Conservation (phyloP, 2,113 vertebrate genomes). For the Mirza zaza region DNA sequence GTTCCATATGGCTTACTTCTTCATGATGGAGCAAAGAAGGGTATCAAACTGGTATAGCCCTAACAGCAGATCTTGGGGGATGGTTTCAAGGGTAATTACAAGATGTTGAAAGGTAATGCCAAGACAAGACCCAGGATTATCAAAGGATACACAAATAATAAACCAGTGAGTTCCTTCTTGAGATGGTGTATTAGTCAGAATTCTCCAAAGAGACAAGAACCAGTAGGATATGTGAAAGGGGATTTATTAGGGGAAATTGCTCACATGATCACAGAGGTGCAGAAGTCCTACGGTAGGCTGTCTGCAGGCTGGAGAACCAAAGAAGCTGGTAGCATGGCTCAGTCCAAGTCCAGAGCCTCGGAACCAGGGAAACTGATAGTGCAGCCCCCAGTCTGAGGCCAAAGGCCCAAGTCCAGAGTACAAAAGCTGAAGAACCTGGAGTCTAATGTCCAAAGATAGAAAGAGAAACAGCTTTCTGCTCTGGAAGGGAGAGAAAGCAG, state of each 20-base stretch:
- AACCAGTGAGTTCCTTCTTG: constrained; percentile 12
- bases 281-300: not conserved
- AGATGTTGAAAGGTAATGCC: not conserved
- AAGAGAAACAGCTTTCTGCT: not conserved
- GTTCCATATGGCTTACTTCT: constrained; percentile 1
- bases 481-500: not conserved
- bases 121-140: not conserved
- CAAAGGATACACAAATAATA: not conserved
- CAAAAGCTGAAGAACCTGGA: not conserved
- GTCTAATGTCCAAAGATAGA: not conserved
- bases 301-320: not conserved
- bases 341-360: not conserved
- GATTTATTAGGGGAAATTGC: not conserved
- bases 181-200: not conserved
- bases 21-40: not conserved
- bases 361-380: not conserved
- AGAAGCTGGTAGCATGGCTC: not conserved
- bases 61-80: not conserved
- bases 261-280: not conserved
- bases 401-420: not conserved
- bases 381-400: not conserved
- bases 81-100: not conserved
- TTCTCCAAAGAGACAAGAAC: not conserved
- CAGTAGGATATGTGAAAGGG: not conserved
- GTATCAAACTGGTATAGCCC: not conserved